A percentile compares a stretch with the other conserved stretches of the same genome.
Conservation (phyloP, 2,888 invertebrate genomes). For the Pseudococcus jackbeardsleyi region DNA sequence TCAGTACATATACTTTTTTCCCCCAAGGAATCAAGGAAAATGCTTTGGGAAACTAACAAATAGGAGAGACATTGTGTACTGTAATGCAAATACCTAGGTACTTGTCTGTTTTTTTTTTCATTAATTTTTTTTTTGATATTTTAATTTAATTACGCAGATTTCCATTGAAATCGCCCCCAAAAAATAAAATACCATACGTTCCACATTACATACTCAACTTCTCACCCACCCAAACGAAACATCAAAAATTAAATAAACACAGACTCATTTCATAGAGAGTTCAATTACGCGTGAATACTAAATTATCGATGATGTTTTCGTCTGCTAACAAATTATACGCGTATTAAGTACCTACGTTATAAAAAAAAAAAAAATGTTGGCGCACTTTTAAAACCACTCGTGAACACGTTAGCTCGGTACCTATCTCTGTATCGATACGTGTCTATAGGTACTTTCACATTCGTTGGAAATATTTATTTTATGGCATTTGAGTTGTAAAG, state of each 20-base stretch:
- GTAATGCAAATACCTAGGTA: no score
- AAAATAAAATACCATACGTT: no score
- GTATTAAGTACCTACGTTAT: background rate
- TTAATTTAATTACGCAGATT: no score
- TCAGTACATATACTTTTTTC: no score
- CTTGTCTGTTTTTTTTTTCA: no score
- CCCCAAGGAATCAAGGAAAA: no score
- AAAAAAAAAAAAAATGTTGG: background rate
- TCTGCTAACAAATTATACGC: background rate
- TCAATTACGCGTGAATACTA: background rate
- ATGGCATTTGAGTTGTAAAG: background rate
- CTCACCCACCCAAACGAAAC: background rate
- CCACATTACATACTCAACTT: no score
- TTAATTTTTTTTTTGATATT: no score
- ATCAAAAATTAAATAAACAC: background rate
- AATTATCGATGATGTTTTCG: background rate
- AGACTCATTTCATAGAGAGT: background rate
- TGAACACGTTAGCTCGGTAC: background rate
- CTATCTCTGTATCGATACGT: background rate
- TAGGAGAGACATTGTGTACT: no score
- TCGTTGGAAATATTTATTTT: constrained; percentile 29
- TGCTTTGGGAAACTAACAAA: no score
- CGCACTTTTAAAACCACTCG: background rate
- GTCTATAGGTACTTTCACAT: background rate
- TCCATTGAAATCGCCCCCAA: no score